These are phyloP conservation scores for Mesoclemmys tuberculata DNA, from an alignment of 2,113 vertebrate species.

Conservation along the genomic window DNA sequence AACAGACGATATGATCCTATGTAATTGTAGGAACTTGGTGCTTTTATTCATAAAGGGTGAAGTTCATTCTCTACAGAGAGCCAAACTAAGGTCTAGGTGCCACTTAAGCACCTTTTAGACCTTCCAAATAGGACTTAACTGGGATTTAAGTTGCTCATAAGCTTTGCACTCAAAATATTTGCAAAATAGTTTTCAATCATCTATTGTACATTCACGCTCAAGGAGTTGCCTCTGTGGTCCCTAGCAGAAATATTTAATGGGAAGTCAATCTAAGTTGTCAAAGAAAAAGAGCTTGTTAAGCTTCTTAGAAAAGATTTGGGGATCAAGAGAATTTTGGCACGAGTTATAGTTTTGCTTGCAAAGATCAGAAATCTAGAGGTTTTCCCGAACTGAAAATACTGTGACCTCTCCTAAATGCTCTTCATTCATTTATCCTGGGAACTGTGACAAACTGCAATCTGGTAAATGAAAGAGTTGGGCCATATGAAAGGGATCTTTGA, in stretches of 20 bases:
- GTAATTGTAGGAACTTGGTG: fast-evolving
- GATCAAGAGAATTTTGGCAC: background rate
- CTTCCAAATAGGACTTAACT: fast-evolving
- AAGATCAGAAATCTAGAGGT: background rate
- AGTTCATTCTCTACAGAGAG: background rate
- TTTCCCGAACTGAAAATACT: background rate
- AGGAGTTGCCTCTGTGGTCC: background rate
- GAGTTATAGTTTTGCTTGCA: background rate
- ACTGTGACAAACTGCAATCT: background rate
- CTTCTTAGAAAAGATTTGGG: background rate
- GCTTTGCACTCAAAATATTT: background rate
- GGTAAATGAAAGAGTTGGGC: background rate
- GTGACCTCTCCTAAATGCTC: background rate
- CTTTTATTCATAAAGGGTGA: background rate
- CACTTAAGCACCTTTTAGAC: background rate
- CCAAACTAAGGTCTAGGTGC: background rate
- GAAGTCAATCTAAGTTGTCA: background rate
- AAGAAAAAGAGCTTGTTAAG: background rate
- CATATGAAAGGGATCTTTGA: background rate
- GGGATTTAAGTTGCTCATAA: fast-evolving
- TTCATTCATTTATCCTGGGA: background rate
- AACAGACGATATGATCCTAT: background rate
- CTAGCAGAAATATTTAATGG: background rate
- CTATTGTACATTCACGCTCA: background rate
- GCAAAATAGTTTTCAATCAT: background rate